Evolutionary conservation across 1,140 invertebrate genomes (phyloP).

Genomic region (Caligus rogercresseyi): DNA sequence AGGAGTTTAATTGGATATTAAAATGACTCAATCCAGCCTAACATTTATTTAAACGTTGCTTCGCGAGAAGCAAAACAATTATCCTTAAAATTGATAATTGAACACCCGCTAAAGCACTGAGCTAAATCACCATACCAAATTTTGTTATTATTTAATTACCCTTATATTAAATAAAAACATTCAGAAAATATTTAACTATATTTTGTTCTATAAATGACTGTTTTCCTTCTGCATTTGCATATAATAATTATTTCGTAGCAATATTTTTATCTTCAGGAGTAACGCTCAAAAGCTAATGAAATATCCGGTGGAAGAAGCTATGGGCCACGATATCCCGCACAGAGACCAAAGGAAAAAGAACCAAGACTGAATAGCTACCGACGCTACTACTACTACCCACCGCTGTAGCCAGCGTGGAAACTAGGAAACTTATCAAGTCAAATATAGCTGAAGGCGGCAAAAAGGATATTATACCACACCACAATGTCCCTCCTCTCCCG

Average conservation of each 20-base stretch:
- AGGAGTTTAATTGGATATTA: no score
- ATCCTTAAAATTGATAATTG: no score
- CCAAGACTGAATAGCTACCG: no score
- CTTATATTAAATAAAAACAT: background rate
- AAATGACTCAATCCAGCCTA: no score
- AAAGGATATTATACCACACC: no score
- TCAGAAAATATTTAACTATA: background rate
- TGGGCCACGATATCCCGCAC: background rate
- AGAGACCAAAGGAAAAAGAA: background rate
- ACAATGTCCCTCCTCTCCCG: no score
- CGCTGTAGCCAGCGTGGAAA: no score
- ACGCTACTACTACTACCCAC: no score
- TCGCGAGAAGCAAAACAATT: no score
- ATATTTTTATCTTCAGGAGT: background rate
- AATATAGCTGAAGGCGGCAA: no score
- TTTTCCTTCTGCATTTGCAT: background rate
- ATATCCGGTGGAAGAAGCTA: background rate
- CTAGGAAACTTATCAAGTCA: no score
- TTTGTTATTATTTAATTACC: background rate
- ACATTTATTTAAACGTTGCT: no score
- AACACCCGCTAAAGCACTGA: background rate
- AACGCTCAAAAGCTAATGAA: background rate
- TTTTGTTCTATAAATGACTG: background rate
- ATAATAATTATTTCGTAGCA: background rate
- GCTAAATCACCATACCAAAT: background rate